Conservation (phyloP, 37 sponge, comb jelly and placozoan genomes). For the Corticium candelabrum region DNA sequence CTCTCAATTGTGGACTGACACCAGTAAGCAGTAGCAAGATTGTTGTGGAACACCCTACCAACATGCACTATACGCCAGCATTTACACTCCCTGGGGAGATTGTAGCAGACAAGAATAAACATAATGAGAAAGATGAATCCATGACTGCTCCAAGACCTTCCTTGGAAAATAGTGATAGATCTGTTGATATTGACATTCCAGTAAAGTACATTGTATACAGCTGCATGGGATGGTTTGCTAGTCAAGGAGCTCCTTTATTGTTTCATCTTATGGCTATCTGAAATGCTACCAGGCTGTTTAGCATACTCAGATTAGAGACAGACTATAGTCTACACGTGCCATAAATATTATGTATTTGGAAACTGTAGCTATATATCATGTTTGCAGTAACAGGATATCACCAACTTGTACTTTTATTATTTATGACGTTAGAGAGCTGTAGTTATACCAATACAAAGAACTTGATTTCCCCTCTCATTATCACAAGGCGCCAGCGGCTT, state of each 20-base stretch:
- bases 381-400: no score
- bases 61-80: background rate
- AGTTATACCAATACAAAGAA: no score
- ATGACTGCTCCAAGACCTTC: no score
- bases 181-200: constrained; percentile 21
- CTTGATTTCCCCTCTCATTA: no score
- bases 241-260: constrained; percentile 6
- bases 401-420: no score
- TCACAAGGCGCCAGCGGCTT: no score
- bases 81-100: background rate
- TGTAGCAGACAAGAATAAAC: background rate
- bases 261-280: constrained; percentile 20
- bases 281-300: no score
- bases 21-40: background rate
- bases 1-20: background rate
- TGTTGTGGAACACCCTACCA: background rate
- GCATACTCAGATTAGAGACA: no score
- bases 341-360: no score
- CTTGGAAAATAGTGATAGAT: background rate
- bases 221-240: constrained; percentile 28
- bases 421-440: no score
- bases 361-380: no score
- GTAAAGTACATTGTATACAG: constrained; percentile 13
- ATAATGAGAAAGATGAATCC: background rate
- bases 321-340: no score